These are phyloP conservation scores for Rapana venosa DNA, from an alignment of 2,888 invertebrate genomes.

Conservation along the genomic window DNA sequence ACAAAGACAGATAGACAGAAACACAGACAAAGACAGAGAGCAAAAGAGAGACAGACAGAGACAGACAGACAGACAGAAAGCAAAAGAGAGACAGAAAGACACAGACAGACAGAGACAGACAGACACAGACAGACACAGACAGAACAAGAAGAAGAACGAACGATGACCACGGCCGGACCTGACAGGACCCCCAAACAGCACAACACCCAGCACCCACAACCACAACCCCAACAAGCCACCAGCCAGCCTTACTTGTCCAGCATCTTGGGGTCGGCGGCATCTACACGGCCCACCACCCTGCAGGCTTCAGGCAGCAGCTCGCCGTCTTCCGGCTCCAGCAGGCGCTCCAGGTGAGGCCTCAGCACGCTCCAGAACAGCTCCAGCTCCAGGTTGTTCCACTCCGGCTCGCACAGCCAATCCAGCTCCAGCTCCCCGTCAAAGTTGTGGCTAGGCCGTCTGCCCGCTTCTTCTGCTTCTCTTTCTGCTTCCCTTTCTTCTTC, in stretches of 20 bases:
- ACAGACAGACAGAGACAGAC: too few species aligned
- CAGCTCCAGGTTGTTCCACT: slow-evolving; percentile 43
- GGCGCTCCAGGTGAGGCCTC: slow-evolving; percentile 36
- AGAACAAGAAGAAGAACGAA: too few species aligned
- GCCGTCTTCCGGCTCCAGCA: slow-evolving; percentile 28
- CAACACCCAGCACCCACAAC: background rate
- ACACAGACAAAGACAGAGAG: background rate
- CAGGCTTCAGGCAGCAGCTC: slow-evolving; percentile 34
- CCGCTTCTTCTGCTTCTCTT: background rate
- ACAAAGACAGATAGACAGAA: too few species aligned
- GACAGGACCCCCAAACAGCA: too few species aligned
- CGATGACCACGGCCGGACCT: too few species aligned
- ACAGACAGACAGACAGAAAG: too few species aligned
- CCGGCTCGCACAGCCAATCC: slow-evolving; percentile 43
- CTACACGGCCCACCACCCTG: background rate
- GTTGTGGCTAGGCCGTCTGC: background rate
- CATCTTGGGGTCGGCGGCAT: slow-evolving; percentile 27
- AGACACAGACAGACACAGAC: too few species aligned
- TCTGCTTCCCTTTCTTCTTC: background rate
- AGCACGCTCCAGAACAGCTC: slow-evolving; percentile 42
- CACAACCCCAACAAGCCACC: background rate
- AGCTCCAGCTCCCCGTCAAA: slow-evolving; percentile 25
- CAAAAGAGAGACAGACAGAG: too few species aligned
- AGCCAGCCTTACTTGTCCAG: slow-evolving; percentile 33
- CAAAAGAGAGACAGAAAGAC: too few species aligned